These are phyloP conservation scores for Geopemphigus sp. DNA, from an alignment of 1,140 invertebrate genomes.

Conservation along the genomic window DNA sequence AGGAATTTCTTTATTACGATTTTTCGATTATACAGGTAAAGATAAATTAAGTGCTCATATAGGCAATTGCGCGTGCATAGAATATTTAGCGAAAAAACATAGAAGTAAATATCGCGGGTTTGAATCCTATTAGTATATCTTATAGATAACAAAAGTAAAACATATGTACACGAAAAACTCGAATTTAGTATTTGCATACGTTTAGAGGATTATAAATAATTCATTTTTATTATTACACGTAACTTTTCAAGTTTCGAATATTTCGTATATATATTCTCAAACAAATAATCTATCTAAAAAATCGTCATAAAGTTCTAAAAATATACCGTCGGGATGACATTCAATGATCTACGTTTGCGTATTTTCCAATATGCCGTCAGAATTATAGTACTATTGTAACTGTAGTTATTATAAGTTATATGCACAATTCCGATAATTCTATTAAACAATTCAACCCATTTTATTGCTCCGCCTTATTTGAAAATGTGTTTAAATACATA, in stretches of 20 bases:
- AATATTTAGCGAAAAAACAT: too few species aligned
- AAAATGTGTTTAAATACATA: too few species aligned
- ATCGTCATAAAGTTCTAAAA: not conserved
- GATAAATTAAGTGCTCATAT: too few species aligned
- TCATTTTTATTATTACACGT: not conserved
- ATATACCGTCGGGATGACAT: not conserved
- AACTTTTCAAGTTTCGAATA: not conserved
- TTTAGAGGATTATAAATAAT: not conserved
- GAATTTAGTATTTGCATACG: too few species aligned
- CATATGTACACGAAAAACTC: not conserved
- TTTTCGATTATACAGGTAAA: too few species aligned
- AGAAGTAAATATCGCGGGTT: not conserved
- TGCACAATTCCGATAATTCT: not conserved
- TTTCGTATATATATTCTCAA: not conserved
- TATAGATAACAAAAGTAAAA: not conserved
- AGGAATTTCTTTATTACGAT: too few species aligned
- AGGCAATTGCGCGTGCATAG: too few species aligned
- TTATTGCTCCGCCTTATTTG: too few species aligned
- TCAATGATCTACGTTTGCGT: not conserved
- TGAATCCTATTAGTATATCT: not conserved
- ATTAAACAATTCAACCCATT: too few species aligned
- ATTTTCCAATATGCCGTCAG: not conserved
- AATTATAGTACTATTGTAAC: not conserved
- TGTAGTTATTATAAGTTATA: not conserved
- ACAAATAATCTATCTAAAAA: not conserved